Conservation (phyloP, 2,888 invertebrate species). For the Ochropleura leucogaster region DNA sequence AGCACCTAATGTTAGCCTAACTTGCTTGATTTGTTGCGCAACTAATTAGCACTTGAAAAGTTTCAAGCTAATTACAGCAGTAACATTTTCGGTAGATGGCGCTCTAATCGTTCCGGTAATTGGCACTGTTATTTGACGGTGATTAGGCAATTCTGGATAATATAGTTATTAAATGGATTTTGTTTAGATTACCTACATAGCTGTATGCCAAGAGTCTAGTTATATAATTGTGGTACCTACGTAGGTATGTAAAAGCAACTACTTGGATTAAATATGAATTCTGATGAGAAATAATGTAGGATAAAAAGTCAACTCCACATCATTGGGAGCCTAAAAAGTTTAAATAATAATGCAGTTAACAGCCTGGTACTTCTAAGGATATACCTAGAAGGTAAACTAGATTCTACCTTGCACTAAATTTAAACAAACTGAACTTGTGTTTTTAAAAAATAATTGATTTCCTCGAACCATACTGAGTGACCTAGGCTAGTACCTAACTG, state of each 20-base stretch:
- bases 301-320: not conserved
- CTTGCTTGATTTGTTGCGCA: not conserved
- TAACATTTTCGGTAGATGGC: conserved; percentile 26
- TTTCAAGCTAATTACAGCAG: conserved; percentile 25
- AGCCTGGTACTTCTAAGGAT: no score
- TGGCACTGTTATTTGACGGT: conserved; percentile 3
- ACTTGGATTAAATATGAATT: not conserved
- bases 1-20: not conserved
- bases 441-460: no score
- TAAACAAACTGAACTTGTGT: not conserved
- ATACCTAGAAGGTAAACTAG: no score
- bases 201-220: not conserved
- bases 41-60: not conserved
- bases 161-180: not conserved
- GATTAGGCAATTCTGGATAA: conserved; percentile 12
- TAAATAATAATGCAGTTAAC: no score
- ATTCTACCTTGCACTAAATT: not conserved
- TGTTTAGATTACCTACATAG: not conserved
- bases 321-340: not conserved
- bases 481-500: conserved; percentile 1
- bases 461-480: not conserved
- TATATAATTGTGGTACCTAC: not conserved
- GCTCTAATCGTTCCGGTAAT: conserved; percentile 6
- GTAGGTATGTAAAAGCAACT: not conserved
- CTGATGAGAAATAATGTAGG: not conserved